Evolutionary conservation across 2,797 vertebrate genomes (phyloP).

Genomic region (Enteromius radiatus): DNA sequence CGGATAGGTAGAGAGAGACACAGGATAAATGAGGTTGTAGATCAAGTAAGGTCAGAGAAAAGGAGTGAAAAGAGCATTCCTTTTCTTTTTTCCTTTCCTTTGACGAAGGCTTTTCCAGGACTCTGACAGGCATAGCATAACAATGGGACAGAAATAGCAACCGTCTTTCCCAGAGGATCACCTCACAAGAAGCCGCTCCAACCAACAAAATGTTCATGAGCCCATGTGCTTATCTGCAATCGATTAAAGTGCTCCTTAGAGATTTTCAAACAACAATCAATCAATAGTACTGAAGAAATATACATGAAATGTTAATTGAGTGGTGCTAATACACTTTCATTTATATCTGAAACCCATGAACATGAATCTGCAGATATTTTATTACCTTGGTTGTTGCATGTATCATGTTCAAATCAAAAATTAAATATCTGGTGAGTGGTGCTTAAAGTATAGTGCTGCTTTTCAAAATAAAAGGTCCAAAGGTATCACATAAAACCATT

Average conservation of each 20-base stretch:
- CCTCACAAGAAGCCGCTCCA: conserved; percentile 56
- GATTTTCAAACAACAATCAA: conserved; percentile 60
- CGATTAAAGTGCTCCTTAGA: conserved; percentile 71
- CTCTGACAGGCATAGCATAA: conserved; percentile 61
- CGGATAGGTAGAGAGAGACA: not conserved
- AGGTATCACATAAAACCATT: too few species aligned
- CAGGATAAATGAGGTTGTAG: conserved; percentile 23
- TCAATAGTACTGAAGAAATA: conserved; percentile 35
- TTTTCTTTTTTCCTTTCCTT: conserved; percentile 8
- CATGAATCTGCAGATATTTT: not conserved
- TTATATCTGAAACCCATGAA: not conserved
- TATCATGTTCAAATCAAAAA: not conserved
- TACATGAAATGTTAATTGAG: not conserved
- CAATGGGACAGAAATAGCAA: conserved; percentile 66
- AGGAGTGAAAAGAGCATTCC: conserved; percentile 20
- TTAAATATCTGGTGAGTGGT: too few species aligned
- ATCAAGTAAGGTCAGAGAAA: conserved; percentile 25
- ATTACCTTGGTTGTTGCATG: not conserved
- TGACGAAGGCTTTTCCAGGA: conserved; percentile 38
- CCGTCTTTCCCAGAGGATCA: conserved; percentile 62
- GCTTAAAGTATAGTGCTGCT: too few species aligned
- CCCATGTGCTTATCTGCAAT: conserved; percentile 63
- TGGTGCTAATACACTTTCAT: not conserved
- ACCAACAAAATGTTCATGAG: conserved; percentile 67
- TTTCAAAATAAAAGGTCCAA: too few species aligned